Evolutionary conservation across 2,888 invertebrate genomes (phyloP).

Genomic region (Eulithis prunata): DNA sequence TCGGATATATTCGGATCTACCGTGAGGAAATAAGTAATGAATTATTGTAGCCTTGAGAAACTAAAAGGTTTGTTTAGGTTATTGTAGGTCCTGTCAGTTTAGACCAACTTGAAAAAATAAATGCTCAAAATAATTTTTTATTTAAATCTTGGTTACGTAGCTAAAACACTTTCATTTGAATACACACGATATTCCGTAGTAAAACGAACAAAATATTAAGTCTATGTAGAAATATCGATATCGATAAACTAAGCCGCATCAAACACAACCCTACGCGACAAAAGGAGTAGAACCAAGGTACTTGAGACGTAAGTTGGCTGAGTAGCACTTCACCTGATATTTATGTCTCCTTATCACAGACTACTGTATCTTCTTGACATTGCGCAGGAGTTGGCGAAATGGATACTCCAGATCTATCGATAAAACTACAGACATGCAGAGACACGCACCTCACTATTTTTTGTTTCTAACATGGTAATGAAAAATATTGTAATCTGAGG

Average conservation of each 20-base stretch:
- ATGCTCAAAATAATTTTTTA: too few relatives aligned
- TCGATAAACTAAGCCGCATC: constrained; percentile 27
- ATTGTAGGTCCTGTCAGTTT: too few relatives aligned
- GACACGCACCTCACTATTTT: constrained; percentile 17
- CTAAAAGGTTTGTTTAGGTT: too few relatives aligned
- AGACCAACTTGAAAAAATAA: too few relatives aligned
- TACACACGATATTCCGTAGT: too few relatives aligned
- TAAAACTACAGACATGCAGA: constrained; percentile 12
- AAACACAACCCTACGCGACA: constrained; percentile 48
- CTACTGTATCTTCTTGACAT: constrained; percentile 63
- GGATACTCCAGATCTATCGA: constrained; percentile 55
- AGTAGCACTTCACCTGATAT: constrained; percentile 75
- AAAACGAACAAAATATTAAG: too few relatives aligned
- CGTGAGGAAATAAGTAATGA: too few relatives aligned
- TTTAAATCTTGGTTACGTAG: too few relatives aligned
- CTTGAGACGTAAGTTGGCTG: constrained; percentile 57
- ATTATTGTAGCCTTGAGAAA: too few relatives aligned
- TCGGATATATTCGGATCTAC: too few relatives aligned
- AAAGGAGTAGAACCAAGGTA: constrained; percentile 54
- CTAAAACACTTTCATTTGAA: too few relatives aligned
- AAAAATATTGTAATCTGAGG: too few relatives aligned
- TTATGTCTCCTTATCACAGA: constrained; percentile 61
- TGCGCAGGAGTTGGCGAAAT: constrained; percentile 75
- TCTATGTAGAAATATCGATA: constrained; percentile 37
- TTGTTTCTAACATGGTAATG: not conserved